A percentile compares a stretch with the other conserved stretches of the same genome.
These are phyloP conservation scores for Epinotia ramella DNA, from an alignment of 2,888 invertebrate genomes.

Conservation along the genomic window DNA sequence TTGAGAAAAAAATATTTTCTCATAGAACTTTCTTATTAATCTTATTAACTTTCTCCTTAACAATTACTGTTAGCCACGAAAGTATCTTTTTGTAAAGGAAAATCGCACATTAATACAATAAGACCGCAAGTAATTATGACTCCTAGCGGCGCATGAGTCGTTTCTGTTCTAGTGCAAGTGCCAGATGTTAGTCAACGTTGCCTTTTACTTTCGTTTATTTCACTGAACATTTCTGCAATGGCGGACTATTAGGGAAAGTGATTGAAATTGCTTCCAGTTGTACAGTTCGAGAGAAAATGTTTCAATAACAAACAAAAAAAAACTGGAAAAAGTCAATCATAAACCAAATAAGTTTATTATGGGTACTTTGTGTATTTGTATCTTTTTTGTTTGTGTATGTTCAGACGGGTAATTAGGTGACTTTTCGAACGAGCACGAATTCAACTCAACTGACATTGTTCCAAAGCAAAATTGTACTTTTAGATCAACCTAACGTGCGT, in stretches of 20 bases:
- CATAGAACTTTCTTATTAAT: not conserved
- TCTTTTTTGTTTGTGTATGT: too few relatives aligned
- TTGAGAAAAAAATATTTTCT: not conserved
- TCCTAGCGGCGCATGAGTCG: not conserved
- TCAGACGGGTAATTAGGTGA: too few relatives aligned
- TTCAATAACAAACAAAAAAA: not conserved
- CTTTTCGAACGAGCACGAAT: too few relatives aligned
- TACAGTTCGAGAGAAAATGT: conserved; percentile 16
- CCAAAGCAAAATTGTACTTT: too few relatives aligned
- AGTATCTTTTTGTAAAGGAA: not conserved
- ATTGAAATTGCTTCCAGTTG: conserved; percentile 27
- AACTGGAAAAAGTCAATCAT: too few relatives aligned
- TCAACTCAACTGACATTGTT: too few relatives aligned
- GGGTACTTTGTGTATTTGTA: too few relatives aligned
- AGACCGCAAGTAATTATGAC: not conserved
- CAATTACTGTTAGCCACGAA: not conserved
- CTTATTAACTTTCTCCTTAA: not conserved
- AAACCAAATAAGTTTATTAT: too few relatives aligned
- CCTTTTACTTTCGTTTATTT: conserved; percentile 13
- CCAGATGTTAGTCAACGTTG: not conserved
- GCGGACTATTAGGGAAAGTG: conserved; percentile 52
- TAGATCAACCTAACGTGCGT: too few relatives aligned
- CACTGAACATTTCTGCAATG: conserved; percentile 15
- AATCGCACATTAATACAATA: not conserved
- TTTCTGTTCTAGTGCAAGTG: not conserved